These are phyloP conservation scores for Ceraclea dissimilis DNA, from an alignment of 2,888 invertebrate genomes.

Conservation along the genomic window DNA sequence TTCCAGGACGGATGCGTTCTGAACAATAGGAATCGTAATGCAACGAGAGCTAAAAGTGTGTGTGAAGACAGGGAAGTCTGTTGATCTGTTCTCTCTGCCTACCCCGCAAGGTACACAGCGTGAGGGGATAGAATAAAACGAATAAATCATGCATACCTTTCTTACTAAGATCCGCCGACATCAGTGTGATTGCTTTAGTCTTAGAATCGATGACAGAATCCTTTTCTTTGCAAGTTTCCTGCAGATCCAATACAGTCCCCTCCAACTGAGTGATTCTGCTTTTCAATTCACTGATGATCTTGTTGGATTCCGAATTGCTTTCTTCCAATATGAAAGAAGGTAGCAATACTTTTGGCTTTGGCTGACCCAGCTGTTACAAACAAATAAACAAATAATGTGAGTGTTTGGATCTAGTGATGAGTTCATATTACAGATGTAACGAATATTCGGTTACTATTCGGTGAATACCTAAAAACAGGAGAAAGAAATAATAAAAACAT, in stretches of 20 bases:
- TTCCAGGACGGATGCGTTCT: no score
- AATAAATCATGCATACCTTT: constrained; percentile 38
- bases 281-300: constrained; percentile 56
- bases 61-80: no score
- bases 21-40: no score
- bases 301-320: constrained; percentile 33
- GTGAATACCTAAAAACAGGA: no score
- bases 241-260: constrained; percentile 68
- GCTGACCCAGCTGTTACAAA: constrained; percentile 17
- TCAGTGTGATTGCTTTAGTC: constrained; percentile 68
- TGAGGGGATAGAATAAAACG: background rate
- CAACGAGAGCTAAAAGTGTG: no score
- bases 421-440: no score
- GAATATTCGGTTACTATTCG: no score
- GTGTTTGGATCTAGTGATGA: no score
- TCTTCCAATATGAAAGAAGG: constrained; percentile 6
- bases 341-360: constrained; percentile 12
- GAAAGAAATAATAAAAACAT: no score
- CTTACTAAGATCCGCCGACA: constrained; percentile 65
- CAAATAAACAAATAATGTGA: background rate
- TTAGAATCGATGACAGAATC: constrained; percentile 76
- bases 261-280: constrained; percentile 68
- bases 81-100: no score
- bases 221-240: constrained; percentile 75
- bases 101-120: no score